These are phyloP conservation scores for Ashinkailepas kermadecensis DNA, from an alignment of 2,888 invertebrate genomes.

Conservation along the genomic window DNA sequence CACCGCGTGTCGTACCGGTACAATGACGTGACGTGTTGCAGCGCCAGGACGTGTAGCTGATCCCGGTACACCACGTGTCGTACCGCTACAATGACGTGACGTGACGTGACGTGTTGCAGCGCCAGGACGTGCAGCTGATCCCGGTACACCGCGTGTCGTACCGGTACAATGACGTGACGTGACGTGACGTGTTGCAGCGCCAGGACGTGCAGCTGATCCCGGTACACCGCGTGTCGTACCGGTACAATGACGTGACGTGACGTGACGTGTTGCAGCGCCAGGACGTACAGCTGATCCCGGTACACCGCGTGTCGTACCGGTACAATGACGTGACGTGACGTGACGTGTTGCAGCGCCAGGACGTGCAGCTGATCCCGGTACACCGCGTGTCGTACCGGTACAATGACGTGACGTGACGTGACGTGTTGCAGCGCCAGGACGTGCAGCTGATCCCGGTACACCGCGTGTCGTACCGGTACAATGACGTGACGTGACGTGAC, in stretches of 20 bases:
- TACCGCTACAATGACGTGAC: not conserved
- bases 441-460: not conserved
- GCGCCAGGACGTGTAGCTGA: conserved; percentile 1
- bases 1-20: not conserved
- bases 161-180: not conserved
- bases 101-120: not conserved
- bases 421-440: not conserved
- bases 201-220: conserved; percentile 1
- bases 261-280: not conserved
- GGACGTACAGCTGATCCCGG: not conserved
- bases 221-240: not conserved
- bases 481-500: no score
- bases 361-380: not conserved
- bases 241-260: not conserved
- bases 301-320: not conserved
- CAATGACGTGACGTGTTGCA: not conserved
- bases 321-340: not conserved
- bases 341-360: not conserved
- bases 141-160: not conserved
- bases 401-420: not conserved
- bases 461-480: not conserved
- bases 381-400: not conserved
- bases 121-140: not conserved
- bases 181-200: not conserved
- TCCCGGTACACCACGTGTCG: not conserved